Percentiles rank a stretch among this genome's conserved stretches.
Conservation (phyloP, 2,797 vertebrate species). For the Sebastes matsubarae region DNA sequence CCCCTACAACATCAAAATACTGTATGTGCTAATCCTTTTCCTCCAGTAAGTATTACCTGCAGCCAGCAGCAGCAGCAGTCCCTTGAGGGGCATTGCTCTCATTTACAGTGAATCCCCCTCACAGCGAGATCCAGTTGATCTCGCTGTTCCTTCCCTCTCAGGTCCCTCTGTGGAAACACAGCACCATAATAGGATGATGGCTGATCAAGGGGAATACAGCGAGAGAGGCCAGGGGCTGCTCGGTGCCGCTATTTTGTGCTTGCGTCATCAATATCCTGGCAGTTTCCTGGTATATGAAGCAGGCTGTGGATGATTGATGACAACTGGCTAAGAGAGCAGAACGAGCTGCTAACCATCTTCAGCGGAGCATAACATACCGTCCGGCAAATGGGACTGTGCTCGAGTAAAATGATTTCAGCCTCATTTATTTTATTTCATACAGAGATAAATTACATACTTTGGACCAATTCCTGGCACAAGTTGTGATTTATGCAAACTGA, state of each 20-base stretch:
- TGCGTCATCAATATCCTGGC: slow-evolving; percentile 69
- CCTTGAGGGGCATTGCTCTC: slow-evolving; percentile 19
- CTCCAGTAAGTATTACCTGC: slow-evolving; percentile 25
- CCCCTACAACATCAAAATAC: slow-evolving; percentile 1
- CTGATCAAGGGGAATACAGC: slow-evolving; percentile 42
- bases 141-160: slow-evolving; percentile 18
- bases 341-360: slow-evolving; percentile 42
- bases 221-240: slow-evolving; percentile 24
- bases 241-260: slow-evolving; percentile 52
- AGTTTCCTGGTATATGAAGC: slow-evolving; percentile 49
- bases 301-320: slow-evolving; percentile 68
- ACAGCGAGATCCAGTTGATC: slow-evolving; percentile 45
- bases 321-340: slow-evolving; percentile 46
- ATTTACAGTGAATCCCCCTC: slow-evolving; percentile 35
- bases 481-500: slow-evolving; percentile 5
- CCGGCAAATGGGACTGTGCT: slow-evolving; percentile 33
- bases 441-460: slow-evolving; percentile 28
- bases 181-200: slow-evolving; percentile 57
- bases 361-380: slow-evolving; percentile 43
- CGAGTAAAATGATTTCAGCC: slow-evolving; percentile 27
- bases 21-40: slow-evolving; percentile 24
- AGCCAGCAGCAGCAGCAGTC: slow-evolving; percentile 14
- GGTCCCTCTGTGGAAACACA: slow-evolving; percentile 33
- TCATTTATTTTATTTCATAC: slow-evolving; percentile 46
- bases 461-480: slow-evolving; percentile 5